Conservation (phyloP, 1,140 invertebrate species). For the Microplitis demolitor region DNA sequence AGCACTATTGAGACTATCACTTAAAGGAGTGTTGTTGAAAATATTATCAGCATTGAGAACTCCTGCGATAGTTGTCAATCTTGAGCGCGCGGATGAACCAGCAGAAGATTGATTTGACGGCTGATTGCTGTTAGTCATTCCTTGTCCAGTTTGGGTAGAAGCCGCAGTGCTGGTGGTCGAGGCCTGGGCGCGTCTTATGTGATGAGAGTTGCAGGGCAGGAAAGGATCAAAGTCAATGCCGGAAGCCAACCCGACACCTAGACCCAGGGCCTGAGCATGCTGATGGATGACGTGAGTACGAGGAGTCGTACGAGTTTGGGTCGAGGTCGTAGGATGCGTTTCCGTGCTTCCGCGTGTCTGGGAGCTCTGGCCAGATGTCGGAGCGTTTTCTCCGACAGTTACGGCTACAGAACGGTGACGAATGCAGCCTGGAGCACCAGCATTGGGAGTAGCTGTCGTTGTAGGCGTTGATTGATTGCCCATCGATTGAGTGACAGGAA, state of each 20-base stretch:
- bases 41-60: not conserved
- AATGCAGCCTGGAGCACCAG: slow-evolving; percentile 26
- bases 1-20: not conserved
- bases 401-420: not conserved
- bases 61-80: not conserved
- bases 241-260: slow-evolving; percentile 53
- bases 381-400: slow-evolving; percentile 4
- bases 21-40: not conserved
- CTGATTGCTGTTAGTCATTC: slow-evolving; percentile 10
- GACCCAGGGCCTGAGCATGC: slow-evolving; percentile 45
- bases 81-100: not conserved
- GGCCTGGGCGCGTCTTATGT: slow-evolving; percentile 52
- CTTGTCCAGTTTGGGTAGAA: slow-evolving; percentile 38
- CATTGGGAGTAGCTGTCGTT: slow-evolving; percentile 11
- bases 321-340: slow-evolving; percentile 71
- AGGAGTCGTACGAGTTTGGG: slow-evolving; percentile 69
- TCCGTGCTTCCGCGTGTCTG: slow-evolving; percentile 65
- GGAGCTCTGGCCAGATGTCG: slow-evolving; percentile 55
- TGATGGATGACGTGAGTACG: slow-evolving; percentile 67
- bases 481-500: slow-evolving; percentile 11
- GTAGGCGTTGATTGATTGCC: not conserved
- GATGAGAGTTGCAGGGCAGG: slow-evolving; percentile 72
- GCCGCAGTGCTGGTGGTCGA: slow-evolving; percentile 31
- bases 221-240: slow-evolving; percentile 69
- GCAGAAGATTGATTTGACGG: not conserved